phyloP scores from a whole-genome alignment of 1,140 invertebrate species.

The Cecropterus lyciades region DNA sequence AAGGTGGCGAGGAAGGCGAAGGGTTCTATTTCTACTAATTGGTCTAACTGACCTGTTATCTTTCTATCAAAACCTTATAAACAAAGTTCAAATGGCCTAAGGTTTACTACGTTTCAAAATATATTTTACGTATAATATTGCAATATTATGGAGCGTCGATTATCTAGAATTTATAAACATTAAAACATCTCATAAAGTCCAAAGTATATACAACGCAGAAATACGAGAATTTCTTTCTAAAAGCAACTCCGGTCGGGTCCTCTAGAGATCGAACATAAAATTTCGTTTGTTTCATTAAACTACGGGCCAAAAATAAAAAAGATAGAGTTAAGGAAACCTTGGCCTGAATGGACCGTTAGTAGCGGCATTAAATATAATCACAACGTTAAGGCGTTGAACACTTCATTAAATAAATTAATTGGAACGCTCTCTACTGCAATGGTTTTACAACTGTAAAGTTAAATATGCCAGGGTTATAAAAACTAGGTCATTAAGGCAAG shows the following conservation, averaged over 20 bases:
- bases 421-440: slow-evolving; percentile 30
- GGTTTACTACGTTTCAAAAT: too few relatives aligned
- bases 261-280: slow-evolving; percentile 23
- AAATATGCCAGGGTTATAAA: slow-evolving; percentile 26
- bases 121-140: too few relatives aligned
- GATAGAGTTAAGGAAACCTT: slow-evolving; percentile 30
- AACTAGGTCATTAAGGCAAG: slow-evolving; percentile 24
- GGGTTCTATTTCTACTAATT: too few relatives aligned
- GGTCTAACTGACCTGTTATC: too few relatives aligned
- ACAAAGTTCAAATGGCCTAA: too few relatives aligned
- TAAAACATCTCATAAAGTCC: too few relatives aligned
- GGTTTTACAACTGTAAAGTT: slow-evolving; percentile 22
- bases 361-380: slow-evolving; percentile 31
- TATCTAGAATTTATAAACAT: too few relatives aligned
- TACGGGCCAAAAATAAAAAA: slow-evolving; percentile 25
- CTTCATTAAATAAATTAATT: slow-evolving; percentile 35
- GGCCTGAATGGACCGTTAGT: slow-evolving; percentile 32
- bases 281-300: slow-evolving; percentile 17
- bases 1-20: too few relatives aligned
- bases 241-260: slow-evolving; percentile 1
- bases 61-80: too few relatives aligned
- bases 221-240: too few relatives aligned
- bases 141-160: too few relatives aligned
- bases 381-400: slow-evolving; percentile 29
- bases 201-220: too few relatives aligned